Evolutionary conservation across 1,140 invertebrate species (phyloP), one percentile per base, ranked within the genome.

Genomic region (Trichonephila inaurata): DNA sequence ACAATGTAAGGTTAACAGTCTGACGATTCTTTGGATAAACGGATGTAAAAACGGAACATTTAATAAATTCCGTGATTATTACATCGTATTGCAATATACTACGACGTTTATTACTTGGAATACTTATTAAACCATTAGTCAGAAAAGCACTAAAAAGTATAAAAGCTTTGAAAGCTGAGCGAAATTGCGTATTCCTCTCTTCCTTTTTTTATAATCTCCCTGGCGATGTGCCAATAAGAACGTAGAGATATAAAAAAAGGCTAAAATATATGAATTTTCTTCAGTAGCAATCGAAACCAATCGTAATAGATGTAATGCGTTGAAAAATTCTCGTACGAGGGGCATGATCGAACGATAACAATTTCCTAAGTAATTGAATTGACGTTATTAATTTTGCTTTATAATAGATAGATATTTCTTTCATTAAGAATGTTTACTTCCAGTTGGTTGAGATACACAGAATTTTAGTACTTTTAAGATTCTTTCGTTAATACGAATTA

Each of bases 41-140:
- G 12, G 19, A 72, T 72, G 18, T 1, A 19, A 77, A 77, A 77
- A 24, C 10, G 69, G 16, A 77, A 33, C 24, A 33, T 77, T 77
- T 18, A 40, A 33, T 33, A 77, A 77, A 40, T 77, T 77, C 18
- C 72, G 16, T 77, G 72, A 77, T 77, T 77, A 77, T 77, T 77
- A 77, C 28, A 40, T 77, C 72, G 24, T 40, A 77, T 19, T 77
- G 72, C 16, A 33, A 77, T 77, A 33, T 77, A 77, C 72, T 19
- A 18, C 4, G 72, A 77, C 72, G 33, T 40, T 77, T 77, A 77
- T 77, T 77, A 77, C 72, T 77, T 77, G 33, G 72, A 77, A 77
- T 77, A 33, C 72, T 77, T 77, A 77, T 77, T 33, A 77, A 77
- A 77, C 72, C 33, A 77, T 77, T 77, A 77, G 72, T 77, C 72